A percentile compares a stretch with the other conserved stretches of the same genome.
Evolutionary conservation across 2,797 vertebrate genomes (phyloP).

Genomic region (Xenopus petersii): DNA sequence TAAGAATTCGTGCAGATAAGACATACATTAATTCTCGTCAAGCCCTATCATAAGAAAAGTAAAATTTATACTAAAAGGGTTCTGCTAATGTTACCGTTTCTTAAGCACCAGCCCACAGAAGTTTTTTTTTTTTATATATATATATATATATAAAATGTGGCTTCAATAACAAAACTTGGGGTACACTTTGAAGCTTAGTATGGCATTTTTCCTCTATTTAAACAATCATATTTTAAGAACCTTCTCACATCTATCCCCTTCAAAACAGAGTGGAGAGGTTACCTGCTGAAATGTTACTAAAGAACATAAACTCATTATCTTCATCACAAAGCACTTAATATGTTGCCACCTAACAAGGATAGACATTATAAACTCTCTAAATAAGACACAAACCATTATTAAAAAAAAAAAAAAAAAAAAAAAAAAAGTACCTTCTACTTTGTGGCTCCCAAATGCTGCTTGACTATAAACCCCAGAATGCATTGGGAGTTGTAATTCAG

Average conservation of each 20-base stretch:
- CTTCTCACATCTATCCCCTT: not conserved
- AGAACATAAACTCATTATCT: not conserved
- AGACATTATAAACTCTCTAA: not conserved
- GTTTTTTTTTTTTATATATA: too few relatives aligned
- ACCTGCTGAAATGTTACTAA: not conserved
- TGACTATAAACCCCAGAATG: too few relatives aligned
- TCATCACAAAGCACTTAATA: too few relatives aligned
- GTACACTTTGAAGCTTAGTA: not conserved
- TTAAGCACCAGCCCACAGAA: not conserved
- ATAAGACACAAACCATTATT: too few relatives aligned
- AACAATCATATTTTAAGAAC: not conserved
- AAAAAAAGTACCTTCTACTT: too few relatives aligned
- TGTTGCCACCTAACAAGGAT: not conserved
- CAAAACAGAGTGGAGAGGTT: slow-evolving; percentile 3
- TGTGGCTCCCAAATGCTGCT: too few relatives aligned
- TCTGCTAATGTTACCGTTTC: not conserved
- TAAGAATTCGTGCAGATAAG: not conserved
- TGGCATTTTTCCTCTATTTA: not conserved
- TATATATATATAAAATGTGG: not conserved
- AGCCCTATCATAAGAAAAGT: not conserved
- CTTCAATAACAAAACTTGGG: not conserved
- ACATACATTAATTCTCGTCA: slow-evolving; percentile 8
- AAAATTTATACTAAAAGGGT: slow-evolving; percentile 10
- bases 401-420: too few relatives aligned
- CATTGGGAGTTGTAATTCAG: too few relatives aligned